phyloP scores from a whole-genome alignment of 2,113 vertebrate genomes.

The Diadophis punctatus region DNA sequence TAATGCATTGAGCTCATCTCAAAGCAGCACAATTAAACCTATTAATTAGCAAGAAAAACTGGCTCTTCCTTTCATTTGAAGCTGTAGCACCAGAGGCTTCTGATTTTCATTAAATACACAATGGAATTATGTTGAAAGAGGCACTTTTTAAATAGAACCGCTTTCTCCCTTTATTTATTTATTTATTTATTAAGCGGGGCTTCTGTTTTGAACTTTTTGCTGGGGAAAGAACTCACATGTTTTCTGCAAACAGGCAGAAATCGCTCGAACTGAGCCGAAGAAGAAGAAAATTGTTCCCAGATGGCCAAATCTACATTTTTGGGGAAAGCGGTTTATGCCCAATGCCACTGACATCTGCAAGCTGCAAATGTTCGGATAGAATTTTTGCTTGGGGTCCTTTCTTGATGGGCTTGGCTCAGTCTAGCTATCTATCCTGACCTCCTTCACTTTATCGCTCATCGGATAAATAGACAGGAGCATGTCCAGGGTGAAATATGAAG shows the following conservation, averaged over 20 bases:
- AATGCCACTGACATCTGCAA: not conserved
- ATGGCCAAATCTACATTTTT: not conserved
- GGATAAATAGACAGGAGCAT: not conserved
- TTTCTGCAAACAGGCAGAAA: not conserved
- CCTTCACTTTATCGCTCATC: not conserved
- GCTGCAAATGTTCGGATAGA: not conserved
- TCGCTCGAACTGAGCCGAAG: not conserved
- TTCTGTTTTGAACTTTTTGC: not conserved
- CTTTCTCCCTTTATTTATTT: not conserved
- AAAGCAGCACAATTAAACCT: not conserved
- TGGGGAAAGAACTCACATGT: not conserved
- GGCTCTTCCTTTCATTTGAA: constrained; percentile 7
- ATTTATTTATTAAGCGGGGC: not conserved
- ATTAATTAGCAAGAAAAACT: constrained; percentile 1
- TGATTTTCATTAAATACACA: constrained; percentile 31
- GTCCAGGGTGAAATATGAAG: not conserved
- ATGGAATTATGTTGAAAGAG: constrained; percentile 9
- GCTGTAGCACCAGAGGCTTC: not conserved
- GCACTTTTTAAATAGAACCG: not conserved
- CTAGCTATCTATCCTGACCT: not conserved
- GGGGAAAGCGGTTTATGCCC: not conserved
- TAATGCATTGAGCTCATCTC: not conserved
- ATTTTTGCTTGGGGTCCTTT: not conserved
- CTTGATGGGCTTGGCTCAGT: not conserved
- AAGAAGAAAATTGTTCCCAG: constrained; percentile 20